These are phyloP conservation scores for Hymenochirus boettgeri DNA, from an alignment of 2,113 vertebrate species.

Conservation along the genomic window DNA sequence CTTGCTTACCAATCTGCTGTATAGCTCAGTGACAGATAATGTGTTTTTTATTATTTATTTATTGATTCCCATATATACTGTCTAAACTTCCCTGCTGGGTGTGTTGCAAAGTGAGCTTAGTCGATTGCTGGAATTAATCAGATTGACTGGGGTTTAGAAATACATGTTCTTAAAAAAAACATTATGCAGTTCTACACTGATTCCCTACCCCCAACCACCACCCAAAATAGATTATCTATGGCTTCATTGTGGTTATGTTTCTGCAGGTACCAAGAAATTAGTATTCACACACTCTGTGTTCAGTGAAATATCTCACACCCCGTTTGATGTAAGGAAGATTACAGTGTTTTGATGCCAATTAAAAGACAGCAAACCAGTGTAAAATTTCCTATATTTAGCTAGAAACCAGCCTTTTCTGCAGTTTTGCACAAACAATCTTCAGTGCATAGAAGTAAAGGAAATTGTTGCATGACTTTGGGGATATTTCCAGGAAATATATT, in stretches of 20 bases:
- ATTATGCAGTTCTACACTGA: not conserved
- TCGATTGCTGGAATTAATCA: not conserved
- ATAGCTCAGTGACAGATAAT: not conserved
- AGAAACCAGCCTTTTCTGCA: no score
- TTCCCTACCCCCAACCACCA: not conserved
- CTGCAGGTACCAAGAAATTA: not conserved
- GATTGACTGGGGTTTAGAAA: constrained; percentile 9
- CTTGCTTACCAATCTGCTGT: not conserved
- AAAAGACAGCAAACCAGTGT: no score
- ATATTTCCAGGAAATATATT: no score
- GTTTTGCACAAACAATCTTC: no score
- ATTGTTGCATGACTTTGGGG: no score
- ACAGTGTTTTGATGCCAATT: constrained; percentile 4
- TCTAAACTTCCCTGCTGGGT: not conserved
- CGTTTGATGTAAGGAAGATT: not conserved
- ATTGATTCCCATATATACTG: not conserved
- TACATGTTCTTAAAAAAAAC: not conserved
- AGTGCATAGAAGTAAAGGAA: no score
- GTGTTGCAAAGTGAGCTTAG: constrained; percentile 16
- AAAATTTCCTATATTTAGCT: no score
- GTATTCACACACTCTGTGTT: not conserved
- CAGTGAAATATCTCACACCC: constrained; percentile 9
- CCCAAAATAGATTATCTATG: no score
- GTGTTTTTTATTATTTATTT: not conserved
- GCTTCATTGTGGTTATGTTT: no score